Conservation (phyloP, 2,113 vertebrate genomes). For the Zootoca vivipara region DNA sequence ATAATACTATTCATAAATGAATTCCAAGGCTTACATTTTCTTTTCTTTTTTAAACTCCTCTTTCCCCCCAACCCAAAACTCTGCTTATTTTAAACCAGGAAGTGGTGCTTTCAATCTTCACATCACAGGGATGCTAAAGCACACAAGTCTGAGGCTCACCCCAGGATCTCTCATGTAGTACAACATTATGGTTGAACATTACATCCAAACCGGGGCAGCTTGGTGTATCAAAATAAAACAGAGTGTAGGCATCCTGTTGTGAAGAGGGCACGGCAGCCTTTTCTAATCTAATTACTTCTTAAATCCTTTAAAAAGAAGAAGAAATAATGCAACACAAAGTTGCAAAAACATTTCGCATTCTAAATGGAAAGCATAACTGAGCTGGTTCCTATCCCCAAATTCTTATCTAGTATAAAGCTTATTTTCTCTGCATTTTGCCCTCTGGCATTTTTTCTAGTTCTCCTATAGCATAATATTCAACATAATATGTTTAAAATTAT, state of each 20-base stretch:
- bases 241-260: neutral
- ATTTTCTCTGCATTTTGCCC: neutral
- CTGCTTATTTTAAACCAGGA: neutral
- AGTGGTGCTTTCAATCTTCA: neutral
- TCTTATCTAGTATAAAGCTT: neutral
- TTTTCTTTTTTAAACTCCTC: too few relatives aligned
- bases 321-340: neutral
- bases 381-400: neutral
- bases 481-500: neutral
- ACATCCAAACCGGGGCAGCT: neutral
- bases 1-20: too few relatives aligned
- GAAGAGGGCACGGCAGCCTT: neutral
- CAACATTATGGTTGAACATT: neutral
- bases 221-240: neutral
- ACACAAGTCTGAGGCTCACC: neutral
- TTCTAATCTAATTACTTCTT: neutral
- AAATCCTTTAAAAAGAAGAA: neutral
- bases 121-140: neutral
- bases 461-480: neutral
- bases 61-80: too few relatives aligned
- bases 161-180: neutral
- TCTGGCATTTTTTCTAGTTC: neutral
- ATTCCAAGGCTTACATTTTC: too few relatives aligned
- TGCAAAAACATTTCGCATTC: neutral
- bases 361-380: too few relatives aligned